Evolutionary conservation across 1,140 invertebrate species (phyloP), one percentile per base, ranked within the genome.

Genomic region (Drosophila sturtevanti): DNA sequence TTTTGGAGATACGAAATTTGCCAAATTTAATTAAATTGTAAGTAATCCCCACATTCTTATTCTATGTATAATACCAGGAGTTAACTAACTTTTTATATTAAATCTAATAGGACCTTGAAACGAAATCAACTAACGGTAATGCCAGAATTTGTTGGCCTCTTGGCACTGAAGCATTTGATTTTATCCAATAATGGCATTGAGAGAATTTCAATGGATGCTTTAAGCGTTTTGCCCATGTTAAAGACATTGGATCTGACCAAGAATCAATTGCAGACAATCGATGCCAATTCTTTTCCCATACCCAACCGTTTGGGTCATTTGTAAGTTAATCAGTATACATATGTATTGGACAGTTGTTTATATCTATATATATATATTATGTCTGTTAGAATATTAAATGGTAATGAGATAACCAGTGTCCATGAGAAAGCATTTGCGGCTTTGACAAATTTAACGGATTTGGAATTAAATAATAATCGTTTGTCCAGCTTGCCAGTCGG

Each of bases 391-490:
- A 95, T 96, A 91, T 92, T 98, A 70, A 97, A 96, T 87, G 94
- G 93, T 76, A 98, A 98, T 93, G 93, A 94, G 62, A 95, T 98
- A 64, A 92, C 92, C 63, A 90, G 92, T 10, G 94, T 98, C 31
- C 94, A 95, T 79, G 93, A 94, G 69, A 93, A 94, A 44, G 94
- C 94, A 58, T 95, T 98, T 71, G 94, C 95, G 72, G 95, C 95
- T 90, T 91, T 98, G n/a, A 94, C 94, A 9, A 93, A 93, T 18
- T 92, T 98, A 16, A 94, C 94, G 62, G 95, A 96, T 71, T 92
- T 98, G 63, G 96, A 96, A 84, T 91, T 98, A 56, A 97, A 96
- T 78, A 95, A 95, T 85, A 98, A 98, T 94, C 93, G 94, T 68
- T 92, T 98, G 48, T 92, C 91, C 61, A 93, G 92, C 18, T 87